phyloP scores from a whole-genome alignment of 2,113 vertebrate species.

The Microcebus tavaratra region DNA sequence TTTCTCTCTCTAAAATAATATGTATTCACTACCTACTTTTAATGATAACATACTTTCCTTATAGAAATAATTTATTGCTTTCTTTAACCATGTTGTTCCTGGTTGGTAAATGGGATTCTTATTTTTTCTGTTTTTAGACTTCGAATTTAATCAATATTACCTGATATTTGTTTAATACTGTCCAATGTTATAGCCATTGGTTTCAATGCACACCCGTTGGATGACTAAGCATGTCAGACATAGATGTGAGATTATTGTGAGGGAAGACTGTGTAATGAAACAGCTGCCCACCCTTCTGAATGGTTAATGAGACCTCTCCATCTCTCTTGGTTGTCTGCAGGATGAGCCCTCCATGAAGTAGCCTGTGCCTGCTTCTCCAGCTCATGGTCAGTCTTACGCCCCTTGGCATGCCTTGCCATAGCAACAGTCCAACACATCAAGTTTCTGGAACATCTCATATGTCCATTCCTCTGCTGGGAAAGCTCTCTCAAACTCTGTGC shows the following conservation, averaged over 20 bases:
- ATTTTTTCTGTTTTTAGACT: not conserved
- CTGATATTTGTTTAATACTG: not conserved
- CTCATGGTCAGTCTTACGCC: not conserved
- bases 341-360: not conserved
- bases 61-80: not conserved
- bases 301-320: accelerated
- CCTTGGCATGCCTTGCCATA: not conserved
- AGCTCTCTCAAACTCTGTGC: not conserved
- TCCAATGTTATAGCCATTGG: not conserved
- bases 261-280: not conserved
- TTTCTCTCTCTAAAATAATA: not conserved
- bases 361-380: not conserved
- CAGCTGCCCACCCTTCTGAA: not conserved
- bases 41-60: not conserved
- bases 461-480: not conserved
- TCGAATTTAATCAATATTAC: not conserved
- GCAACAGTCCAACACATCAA: not conserved
- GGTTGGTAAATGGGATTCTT: not conserved
- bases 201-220: not conserved
- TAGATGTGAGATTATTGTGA: not conserved
- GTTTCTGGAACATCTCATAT: not conserved
- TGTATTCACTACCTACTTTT: not conserved
- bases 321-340: not conserved
- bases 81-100: not conserved
- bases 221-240: not conserved